Conservation (phyloP, 2,113 vertebrate genomes). For the Genyomyrus donnyi region DNA sequence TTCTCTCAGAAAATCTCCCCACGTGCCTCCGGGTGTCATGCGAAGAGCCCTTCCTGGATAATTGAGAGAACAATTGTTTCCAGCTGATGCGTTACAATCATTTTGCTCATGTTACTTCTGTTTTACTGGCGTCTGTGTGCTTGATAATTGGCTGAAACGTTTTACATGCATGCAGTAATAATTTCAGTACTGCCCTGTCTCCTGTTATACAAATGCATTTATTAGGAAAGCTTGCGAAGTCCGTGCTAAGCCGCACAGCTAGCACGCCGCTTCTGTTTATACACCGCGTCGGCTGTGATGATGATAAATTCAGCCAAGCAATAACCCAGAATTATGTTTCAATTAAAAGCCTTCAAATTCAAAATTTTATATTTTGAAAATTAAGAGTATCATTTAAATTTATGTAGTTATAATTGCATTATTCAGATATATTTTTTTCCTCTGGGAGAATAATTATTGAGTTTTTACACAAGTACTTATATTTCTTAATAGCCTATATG, state of each 20-base stretch:
- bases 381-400: not conserved
- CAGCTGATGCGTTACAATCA: not conserved
- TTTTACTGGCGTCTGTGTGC: not conserved
- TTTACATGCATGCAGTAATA: not conserved
- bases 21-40: not conserved
- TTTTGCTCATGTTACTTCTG: not conserved
- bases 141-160: not conserved
- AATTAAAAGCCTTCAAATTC: not conserved
- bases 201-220: not conserved
- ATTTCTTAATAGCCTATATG: not conserved
- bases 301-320: not conserved
- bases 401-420: not conserved
- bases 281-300: not conserved
- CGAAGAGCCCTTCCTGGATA: not conserved
- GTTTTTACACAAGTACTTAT: not conserved
- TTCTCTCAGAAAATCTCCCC: not conserved
- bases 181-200: not conserved
- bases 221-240: not conserved
- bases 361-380: not conserved
- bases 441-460: not conserved
- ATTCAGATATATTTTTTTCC: not conserved
- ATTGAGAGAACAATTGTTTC: constrained; percentile 5
- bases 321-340: not conserved
- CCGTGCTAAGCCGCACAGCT: not conserved
- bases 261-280: not conserved